phyloP scores from a whole-genome alignment of 2,113 vertebrate genomes.

The Tetraodon nigroviridis region DNA sequence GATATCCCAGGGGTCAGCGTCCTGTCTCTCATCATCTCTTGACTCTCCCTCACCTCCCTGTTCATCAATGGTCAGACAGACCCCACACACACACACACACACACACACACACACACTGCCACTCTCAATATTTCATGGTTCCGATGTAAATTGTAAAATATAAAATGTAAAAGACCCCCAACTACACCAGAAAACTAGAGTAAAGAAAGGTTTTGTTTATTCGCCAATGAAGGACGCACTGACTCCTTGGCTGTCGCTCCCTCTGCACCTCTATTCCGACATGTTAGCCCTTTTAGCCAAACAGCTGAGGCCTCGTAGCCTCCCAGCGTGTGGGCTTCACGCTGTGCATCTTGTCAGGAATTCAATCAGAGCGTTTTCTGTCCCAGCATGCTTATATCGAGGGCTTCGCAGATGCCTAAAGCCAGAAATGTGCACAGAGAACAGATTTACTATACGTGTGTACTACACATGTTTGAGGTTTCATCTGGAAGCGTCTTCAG shows the following conservation, averaged over 20 bases:
- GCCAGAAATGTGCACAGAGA: background rate
- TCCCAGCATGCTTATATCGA: background rate
- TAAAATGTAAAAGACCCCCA: conserved; percentile 8
- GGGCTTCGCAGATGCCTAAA: background rate
- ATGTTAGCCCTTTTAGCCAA: background rate
- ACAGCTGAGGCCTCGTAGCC: background rate
- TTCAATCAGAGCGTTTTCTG: background rate
- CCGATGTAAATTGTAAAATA: background rate
- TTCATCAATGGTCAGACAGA: conserved; percentile 34
- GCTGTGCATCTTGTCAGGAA: background rate
- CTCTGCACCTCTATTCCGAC: background rate
- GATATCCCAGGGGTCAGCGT: conserved; percentile 47
- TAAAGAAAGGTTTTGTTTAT: conserved; percentile 41
- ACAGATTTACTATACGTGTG: too few relatives aligned
- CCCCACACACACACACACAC: conserved; percentile 28
- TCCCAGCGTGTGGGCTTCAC: background rate
- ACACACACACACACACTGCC: background rate
- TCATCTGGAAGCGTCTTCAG: too few relatives aligned
- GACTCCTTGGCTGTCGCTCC: conserved; percentile 23
- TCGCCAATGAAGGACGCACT: conserved; percentile 30
- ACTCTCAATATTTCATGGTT: too few relatives aligned
- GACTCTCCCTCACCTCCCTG: conserved; percentile 30
- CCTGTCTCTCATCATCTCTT: conserved; percentile 56
- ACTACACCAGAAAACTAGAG: conserved; percentile 31
- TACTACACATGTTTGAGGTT: too few relatives aligned